Evolutionary conservation across 2,113 vertebrate species (phyloP), one percentile per base, ranked within the genome.

Genomic region (Numenius arquata): DNA sequence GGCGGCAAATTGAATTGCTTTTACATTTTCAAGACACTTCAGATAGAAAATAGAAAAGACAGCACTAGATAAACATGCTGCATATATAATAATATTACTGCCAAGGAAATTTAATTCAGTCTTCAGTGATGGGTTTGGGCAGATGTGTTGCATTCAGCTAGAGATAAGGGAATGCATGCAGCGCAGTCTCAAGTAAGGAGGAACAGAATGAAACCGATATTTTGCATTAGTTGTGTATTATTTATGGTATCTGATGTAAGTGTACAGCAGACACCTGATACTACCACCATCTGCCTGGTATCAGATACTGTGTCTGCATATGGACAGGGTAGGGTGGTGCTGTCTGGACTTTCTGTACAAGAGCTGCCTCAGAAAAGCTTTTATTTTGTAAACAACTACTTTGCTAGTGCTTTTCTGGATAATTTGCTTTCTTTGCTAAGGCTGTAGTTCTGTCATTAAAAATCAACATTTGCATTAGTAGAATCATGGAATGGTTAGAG

Each of bases 181-280:
- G 41, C 81, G 25, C 53, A 62, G 63, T 91, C 73, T 98, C 89
- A 90, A 83, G 91, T 96, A 97, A 98, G 90, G 40, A 93, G 89
- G 38, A 96, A 83, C 87, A 90, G 89, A 96, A 94, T 78, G 93
- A 96, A 98, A 96, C 73, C 40, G 95, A 68, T 97, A 93, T 87
- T 96, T 95, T 96, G 40, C 41, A 89, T 95, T 94, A 92, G 85
- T 89, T 88, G 56, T 97, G 38, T 92, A 96, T 98, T 98, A 98
- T 98, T 98, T 97, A 97, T 97, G 77, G 48, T 92, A 61, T 95
- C 93, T 97, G 91, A 96, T 97, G 59, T 20, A 97, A 95, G 59
- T 65, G 72, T 84, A 50, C n/a, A 93, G 79, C 78, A 96, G 89
- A 94, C 80, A 93, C 66, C 89, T 91, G 75, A 94, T 94, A 92